Base-by-base conservation (phyloP, 2,113 vertebrate species). In the Hucho hucho region DNA sequence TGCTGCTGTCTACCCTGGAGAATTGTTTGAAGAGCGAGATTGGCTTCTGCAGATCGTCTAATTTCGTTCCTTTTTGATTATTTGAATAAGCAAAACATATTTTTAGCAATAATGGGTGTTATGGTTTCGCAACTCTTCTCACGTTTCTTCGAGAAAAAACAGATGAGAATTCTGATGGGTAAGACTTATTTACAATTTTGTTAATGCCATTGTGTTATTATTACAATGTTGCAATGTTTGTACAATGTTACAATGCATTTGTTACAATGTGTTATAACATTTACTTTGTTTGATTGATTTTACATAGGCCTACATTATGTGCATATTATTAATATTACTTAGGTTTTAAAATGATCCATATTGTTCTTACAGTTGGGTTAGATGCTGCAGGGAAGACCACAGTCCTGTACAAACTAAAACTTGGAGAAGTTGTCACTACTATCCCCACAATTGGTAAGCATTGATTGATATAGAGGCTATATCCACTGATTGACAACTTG, bases 351-450 rank as follows among this genome's bases (percentile, higher is more conserved):
- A 43, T 43, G 2, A 11, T 56, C 18, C 16, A 56, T 20, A 20
- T 56, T 20, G 37, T 43, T 20, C 14, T 9, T 9, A 56, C 53
- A 56, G 53, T 56, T 20, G 53, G 53, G 13, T 56, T 56, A 64
- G 61, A 64, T 64, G 61, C 61, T 25, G 61, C 61, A 64, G 61
- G 61, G 11, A 64, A 64, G 61, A 64, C 61, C 61, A 64, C 61
- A 9, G 22, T 64, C 61, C 22, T 64, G 61, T 64, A 64, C 61
- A 64, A 64, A 64, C n/a, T 64, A 11, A 64, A 64, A 64, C 61
- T 64, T 11, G 22, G 61, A 25, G 61, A 64, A 64, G 22, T 64
- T 22, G 9, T 64, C 61, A 22, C 61, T 1, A 64, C 22, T 11
- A 64, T 64, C 22, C 61, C 22, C 61, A 64, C 61, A 6, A 22